Base-by-base conservation (phyloP, 2,888 invertebrate species). In the Volucella inanis region DNA sequence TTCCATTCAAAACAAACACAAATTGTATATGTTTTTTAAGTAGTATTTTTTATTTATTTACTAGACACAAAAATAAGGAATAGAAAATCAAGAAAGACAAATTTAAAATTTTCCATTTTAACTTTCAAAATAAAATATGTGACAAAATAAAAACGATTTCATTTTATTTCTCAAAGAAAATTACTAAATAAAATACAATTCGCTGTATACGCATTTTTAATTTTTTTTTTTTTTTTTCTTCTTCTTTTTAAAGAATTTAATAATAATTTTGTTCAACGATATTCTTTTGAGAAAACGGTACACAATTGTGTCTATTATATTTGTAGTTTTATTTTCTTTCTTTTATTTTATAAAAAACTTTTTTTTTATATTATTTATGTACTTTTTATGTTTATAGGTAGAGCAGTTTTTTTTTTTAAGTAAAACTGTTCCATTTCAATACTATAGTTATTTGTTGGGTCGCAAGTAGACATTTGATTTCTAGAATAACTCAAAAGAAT, bases 151-250 rank as follows among this genome's bases (percentile, higher is more conserved):
- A 12, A 52, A n/a, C 18, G 72, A 12, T 50, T 14, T 50, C n/a
- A 55, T 81, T 55, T 70, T 62, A 68, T 70, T 80, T 75, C 41
- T 50, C 61, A 61, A 74, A 74, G 67, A 80, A 74, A 49, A 41
- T 18, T 52, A 31, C 31, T 31, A 64, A 31, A 38, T 70, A 70
- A 75, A 81, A 64, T 81, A 75, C 62, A 81, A 55, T 80, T 61
- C 57, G 41, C 43, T 65, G 57, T 54, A 47, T 38, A 52, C 6
- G 31, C 6, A 31, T 59, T 18, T 55, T 41, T 61, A 45, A 67
- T 59, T 72, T 80, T 61, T 31, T 31, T 6, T 6, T 38, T 14
- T 8, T 61, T 47, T 15, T n/a, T 45, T 18, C 14, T 61, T 54
- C 22, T 57, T 41, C 64, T 47, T 70, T 57, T 39, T 49, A 54